Base-by-base conservation (phyloP, 2,113 vertebrate genomes). In the Larimichthys crocea region DNA sequence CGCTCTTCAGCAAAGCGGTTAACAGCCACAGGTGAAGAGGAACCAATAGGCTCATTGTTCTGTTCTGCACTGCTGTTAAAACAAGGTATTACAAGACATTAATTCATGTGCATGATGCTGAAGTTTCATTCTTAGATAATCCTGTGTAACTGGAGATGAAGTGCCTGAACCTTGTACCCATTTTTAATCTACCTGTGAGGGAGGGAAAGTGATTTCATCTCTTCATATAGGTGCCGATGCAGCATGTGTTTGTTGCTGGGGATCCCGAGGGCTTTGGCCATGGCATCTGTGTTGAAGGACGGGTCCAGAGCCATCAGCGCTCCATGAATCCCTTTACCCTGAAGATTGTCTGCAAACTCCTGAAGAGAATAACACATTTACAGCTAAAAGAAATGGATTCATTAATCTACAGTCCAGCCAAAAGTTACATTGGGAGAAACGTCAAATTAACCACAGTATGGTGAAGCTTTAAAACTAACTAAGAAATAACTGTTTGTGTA, bases 301-400 rank as follows among this genome's bases (percentile, higher is more conserved):
- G 95, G 94, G 44, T 97, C 96, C 83, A 97, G 91, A 65, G 94
- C 92, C 80, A 97, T 89, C 80, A 97, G 85, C 0, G 96, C 96
- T 0, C 96, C 96, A 0, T 97, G 96, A 44, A 97, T 92, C 0
- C 96, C 96, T n/a, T 96, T 96, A 85, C 96, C 96, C 77, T 94
- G 94, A 76, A 97, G 95, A 80, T 93, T 95, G 74, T 96, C 96
- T 0, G 96, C 96, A 10, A 95, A 97, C 81, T 97, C 96, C 96
- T 97, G 81, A 17, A 22, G 49, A 72, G 74, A 29, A 76, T 3
- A 69, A 59, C 40, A 73, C 55, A 86, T 17, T 75, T 15, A 7
- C 53, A 46, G 46, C 22, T 44, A 8, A 53, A 7, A 29, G 49
- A 67, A 53, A 22, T 29, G 3, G 60, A 20, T 20, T 17, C 44